Base-by-base conservation (phyloP, 2,888 invertebrate genomes). In the Tenthredo livida region DNA sequence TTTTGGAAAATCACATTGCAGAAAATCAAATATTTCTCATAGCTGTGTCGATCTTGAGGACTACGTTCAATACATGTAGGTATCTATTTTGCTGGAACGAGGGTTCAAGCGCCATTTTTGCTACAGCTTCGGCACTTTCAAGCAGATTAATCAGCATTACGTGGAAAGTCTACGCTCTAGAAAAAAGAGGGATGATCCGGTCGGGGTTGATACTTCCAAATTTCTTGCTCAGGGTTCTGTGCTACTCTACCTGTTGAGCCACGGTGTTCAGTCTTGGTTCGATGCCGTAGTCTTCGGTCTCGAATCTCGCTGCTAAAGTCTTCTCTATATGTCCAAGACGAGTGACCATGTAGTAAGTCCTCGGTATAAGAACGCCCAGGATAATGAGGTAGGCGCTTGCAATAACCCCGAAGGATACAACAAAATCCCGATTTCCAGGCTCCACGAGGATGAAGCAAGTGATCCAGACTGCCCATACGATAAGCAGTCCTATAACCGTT, bases 331-430 rank as follows among this genome's bases (percentile, higher is more conserved):
- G 94, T 33, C 95, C 95, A 37, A 95, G 94, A 40, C 96, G 95
- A 2, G 95, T 95, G 5, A 96, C 95, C 94, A 96, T 96, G 85
- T 96, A 94, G 89, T 96, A 96, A 0, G 96, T 96, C 82, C 96
- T 94, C 0, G 96, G 96, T 89, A 96, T 95, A 87, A 96, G 95
- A n/a, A 96, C 94, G 0, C 95, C 94, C 9, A 95, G 94, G 40
- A 96, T 92, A 65, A 96, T 94, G 1, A 95, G 94, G 89, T 96
- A 95, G 0, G 95, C 96, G 0, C 96, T 96, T 1, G 94, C 94
- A 70, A 96, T 94, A 1, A 96, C 92, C 0, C 96, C 96, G 82
- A 95, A 93, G 47, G 95, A 95, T 6, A 96, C 92, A 43, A 95
- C 94, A 0, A 95, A 94, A 91, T 96, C 96, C 43, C 91, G 92